Evolutionary conservation across 2,888 invertebrate genomes (phyloP).

Genomic region (Papilio demoleus): DNA sequence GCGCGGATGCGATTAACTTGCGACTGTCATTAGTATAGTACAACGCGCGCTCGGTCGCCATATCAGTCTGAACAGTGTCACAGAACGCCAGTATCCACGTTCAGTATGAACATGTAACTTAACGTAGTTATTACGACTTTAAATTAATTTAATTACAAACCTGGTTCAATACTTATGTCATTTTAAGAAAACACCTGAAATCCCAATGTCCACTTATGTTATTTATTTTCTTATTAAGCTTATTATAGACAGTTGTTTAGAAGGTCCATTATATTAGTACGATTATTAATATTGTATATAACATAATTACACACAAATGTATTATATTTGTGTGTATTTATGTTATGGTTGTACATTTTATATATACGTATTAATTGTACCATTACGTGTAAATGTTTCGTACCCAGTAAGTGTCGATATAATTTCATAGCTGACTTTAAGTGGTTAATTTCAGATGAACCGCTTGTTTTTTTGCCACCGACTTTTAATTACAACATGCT

Average conservation of each 20-base stretch:
- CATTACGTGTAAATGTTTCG: background rate
- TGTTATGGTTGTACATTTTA: conserved; percentile 5
- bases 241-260: background rate
- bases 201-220: background rate
- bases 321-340: conserved; percentile 24
- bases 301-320: no score
- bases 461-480: background rate
- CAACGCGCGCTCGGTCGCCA: no score
- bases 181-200: background rate
- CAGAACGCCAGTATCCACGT: no score
- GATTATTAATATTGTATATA: no score
- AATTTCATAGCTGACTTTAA: conserved; percentile 14
- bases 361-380: conserved; percentile 11
- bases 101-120: no score
- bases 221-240: background rate
- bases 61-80: no score
- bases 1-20: no score
- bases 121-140: background rate
- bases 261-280: background rate
- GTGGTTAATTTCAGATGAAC: background rate
- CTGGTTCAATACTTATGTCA: background rate
- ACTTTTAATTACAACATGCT: conserved; percentile 10
- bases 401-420: conserved; percentile 30
- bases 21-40: no score
- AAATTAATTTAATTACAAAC: background rate